Base-by-base conservation (phyloP, 2,113 vertebrate genomes). In the Condylura cristata region DNA sequence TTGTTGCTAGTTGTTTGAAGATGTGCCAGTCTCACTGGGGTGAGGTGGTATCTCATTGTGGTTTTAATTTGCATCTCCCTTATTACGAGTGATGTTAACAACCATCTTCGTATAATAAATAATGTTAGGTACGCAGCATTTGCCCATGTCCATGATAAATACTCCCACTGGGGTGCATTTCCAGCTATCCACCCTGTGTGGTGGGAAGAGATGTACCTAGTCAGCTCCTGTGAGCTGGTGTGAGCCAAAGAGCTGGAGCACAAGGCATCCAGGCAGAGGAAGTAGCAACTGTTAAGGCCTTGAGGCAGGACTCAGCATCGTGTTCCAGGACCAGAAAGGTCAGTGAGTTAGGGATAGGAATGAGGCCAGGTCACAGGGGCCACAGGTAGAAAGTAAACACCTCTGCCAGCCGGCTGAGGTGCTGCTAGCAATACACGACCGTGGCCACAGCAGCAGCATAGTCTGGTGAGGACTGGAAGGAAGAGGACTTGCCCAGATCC, bases 381-480 rank as follows among this genome's bases (percentile, higher is more conserved):
- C 30, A 0, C 37, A 10, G 28, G 60, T 44, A 71, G 18, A 68
- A 79, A 24, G 37, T 56, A 14, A 34, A 12, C 32, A 51, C 13
- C 28, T 14, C 20, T 4, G 37, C 8, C 28, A 0, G 5, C 22
- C 3, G 16, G 0, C 53, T 24, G 9, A 5, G 30, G 4, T 7
- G 4, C 30, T 8, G 34, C 34, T 41, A 8, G 11, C 14, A 13
- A 39, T 6, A 70, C 1, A 0, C 11, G 56, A 22, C 58, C 17
- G 0, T 0, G 2, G 75, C 74, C 24, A 16, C 46, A 7, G 65
- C 58, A 11, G 44, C 37, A 0, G 46, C 3, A 32, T 0, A n/a
- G 37, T 13, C 3, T 20, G 6, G 8, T 17, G 28, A 32, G 63
- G 13, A 53, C 18, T 8, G 11, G 30, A 37, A n/a, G 58, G 58